phyloP scores from a whole-genome alignment of 2,113 vertebrate species.

The Himantopus leucocephalus region DNA sequence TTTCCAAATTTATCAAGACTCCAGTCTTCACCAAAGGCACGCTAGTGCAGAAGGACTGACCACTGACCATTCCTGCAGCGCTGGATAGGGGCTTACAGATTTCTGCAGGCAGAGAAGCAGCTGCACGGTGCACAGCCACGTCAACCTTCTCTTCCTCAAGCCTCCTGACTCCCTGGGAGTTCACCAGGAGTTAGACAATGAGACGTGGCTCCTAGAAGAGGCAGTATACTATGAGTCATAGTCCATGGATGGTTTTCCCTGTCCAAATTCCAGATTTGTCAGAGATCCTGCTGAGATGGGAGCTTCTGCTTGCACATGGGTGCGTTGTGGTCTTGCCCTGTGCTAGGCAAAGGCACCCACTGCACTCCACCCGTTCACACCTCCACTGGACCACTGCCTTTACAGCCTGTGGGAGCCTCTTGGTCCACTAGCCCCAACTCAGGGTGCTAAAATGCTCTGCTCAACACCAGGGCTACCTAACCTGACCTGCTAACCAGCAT shows the following conservation, averaged over 20 bases:
- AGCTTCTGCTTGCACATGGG: not conserved
- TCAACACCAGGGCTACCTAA: not conserved
- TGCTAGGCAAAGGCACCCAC: not conserved
- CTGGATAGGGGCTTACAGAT: not conserved
- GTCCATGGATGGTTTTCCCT: not conserved
- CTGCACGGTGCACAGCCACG: not conserved
- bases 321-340: fast-evolving
- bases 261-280: not conserved
- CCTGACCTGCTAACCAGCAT: not conserved
- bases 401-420: not conserved
- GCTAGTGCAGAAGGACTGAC: not conserved
- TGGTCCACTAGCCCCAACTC: not conserved
- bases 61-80: not conserved
- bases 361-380: fast-evolving
- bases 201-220: not conserved
- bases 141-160: not conserved
- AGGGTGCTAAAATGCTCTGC: not conserved
- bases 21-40: not conserved
- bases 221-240: not conserved
- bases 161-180: not conserved
- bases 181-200: not conserved
- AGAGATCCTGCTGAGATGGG: not conserved
- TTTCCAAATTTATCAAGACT: not conserved
- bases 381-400: not conserved
- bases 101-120: not conserved